A percentile compares a stretch with the other conserved stretches of the same genome.
Evolutionary conservation across 2,888 invertebrate genomes (phyloP).

Genomic region (Eristalinus aeneus): DNA sequence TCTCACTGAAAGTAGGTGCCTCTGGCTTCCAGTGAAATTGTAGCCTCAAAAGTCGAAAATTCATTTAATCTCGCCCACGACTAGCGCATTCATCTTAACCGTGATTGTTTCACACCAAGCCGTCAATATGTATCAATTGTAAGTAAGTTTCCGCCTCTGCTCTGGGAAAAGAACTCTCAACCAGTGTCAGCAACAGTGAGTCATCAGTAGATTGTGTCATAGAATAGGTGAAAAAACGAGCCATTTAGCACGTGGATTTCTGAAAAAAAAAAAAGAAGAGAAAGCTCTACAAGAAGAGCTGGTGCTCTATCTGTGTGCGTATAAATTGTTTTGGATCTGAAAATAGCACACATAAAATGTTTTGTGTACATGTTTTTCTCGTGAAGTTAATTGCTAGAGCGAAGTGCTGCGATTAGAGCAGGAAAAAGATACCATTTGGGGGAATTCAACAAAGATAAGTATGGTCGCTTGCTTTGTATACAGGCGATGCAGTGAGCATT

Average conservation of each 20-base stretch:
- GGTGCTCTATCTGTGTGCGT: neutral
- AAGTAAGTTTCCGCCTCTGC: constrained; percentile 1
- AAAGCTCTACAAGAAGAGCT: neutral
- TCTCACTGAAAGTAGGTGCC: neutral
- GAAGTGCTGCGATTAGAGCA: neutral
- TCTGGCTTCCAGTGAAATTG: neutral
- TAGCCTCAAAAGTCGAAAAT: neutral
- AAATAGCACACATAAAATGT: neutral
- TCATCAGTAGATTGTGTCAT: neutral
- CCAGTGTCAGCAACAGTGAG: neutral
- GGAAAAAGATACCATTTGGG: neutral
- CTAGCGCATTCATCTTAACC: neutral
- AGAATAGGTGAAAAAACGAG: neutral
- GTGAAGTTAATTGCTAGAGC: neutral
- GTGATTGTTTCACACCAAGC: neutral
- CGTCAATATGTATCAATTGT: constrained; percentile 11
- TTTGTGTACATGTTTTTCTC: neutral
- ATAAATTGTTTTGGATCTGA: neutral
- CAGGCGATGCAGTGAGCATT: neutral
- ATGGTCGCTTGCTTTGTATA: neutral
- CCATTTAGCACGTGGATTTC: neutral
- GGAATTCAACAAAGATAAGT: neutral
- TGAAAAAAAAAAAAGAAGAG: neutral
- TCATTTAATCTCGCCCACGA: neutral
- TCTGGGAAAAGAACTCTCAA: neutral